phyloP scores from a whole-genome alignment of 2,113 vertebrate species.

The Osmerus mordax region DNA sequence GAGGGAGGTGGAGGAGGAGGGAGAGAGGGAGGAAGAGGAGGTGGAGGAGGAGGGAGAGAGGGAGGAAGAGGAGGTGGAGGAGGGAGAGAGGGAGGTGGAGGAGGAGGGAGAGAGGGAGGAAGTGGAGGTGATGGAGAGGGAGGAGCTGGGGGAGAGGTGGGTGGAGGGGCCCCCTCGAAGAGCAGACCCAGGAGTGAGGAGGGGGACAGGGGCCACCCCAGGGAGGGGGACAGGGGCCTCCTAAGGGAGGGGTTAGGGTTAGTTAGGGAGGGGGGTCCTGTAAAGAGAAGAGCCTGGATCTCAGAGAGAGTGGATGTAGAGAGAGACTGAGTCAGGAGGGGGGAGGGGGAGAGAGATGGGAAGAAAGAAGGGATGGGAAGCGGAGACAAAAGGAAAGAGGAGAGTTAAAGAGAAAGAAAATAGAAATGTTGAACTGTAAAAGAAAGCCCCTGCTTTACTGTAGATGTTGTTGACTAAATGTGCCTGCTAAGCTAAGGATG shows the following conservation, averaged over 20 bases:
- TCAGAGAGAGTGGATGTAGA: conserved; percentile 50
- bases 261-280: conserved; percentile 49
- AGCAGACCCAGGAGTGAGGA: conserved; percentile 68
- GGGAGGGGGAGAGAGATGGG: neutral
- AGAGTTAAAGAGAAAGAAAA: conserved; percentile 26
- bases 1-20: conserved; percentile 66
- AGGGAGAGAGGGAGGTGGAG: conserved; percentile 2
- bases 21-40: conserved; percentile 20
- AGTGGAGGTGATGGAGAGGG: neutral
- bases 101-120: neutral
- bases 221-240: conserved; percentile 35
- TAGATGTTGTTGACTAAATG: too few species aligned
- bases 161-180: neutral
- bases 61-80: neutral
- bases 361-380: neutral
- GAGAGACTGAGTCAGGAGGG: neutral
- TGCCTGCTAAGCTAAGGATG: too few species aligned
- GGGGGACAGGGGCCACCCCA: conserved; percentile 27
- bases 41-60: neutral
- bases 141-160: conserved; percentile 4
- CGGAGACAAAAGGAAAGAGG: neutral
- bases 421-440: neutral
- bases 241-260: conserved; percentile 26
- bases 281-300: conserved; percentile 77
- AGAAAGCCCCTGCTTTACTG: too few species aligned